Conservation (phyloP, 2,888 invertebrate genomes). For the Bellardia bayeri region DNA sequence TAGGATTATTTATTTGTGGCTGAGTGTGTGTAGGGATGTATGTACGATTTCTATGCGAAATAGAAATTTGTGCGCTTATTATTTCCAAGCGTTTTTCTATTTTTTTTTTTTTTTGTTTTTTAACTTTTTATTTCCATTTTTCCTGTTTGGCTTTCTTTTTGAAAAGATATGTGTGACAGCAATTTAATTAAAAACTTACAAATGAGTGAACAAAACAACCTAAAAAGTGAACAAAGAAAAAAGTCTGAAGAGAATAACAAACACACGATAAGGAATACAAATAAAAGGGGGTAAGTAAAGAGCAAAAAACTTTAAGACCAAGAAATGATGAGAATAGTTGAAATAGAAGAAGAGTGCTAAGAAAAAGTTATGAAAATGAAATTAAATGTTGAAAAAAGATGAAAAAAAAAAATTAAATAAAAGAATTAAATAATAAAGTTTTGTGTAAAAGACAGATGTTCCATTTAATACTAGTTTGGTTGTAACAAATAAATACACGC, state of each 20-base stretch:
- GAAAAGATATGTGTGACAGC: constrained; percentile 73
- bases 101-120: constrained; percentile 18
- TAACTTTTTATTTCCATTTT: constrained; percentile 22
- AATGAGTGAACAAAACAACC: constrained; percentile 74
- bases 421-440: constrained; percentile 53
- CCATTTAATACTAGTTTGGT: constrained; percentile 33
- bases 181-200: constrained; percentile 76
- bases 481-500: constrained; percentile 9
- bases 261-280: constrained; percentile 23
- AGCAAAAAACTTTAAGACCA: constrained; percentile 40
- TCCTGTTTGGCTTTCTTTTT: constrained; percentile 34
- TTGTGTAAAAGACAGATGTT: constrained; percentile 66
- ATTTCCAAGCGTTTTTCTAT: constrained; percentile 36
- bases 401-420: constrained; percentile 22
- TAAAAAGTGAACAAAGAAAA: constrained; percentile 61
- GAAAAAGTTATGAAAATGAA: constrained; percentile 68
- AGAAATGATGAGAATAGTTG: constrained; percentile 30
- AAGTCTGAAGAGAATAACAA: constrained; percentile 41
- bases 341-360: constrained; percentile 38
- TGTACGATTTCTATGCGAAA: neutral
- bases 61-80: constrained; percentile 15
- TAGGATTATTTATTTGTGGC: constrained; percentile 62
- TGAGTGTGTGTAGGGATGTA: constrained; percentile 2
- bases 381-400: constrained; percentile 53
- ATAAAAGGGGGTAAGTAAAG: constrained; percentile 6